A percentile compares a stretch with the other conserved stretches of the same genome.
phyloP scores from a whole-genome alignment of 2,113 vertebrate species.

The Python bivittatus region DNA sequence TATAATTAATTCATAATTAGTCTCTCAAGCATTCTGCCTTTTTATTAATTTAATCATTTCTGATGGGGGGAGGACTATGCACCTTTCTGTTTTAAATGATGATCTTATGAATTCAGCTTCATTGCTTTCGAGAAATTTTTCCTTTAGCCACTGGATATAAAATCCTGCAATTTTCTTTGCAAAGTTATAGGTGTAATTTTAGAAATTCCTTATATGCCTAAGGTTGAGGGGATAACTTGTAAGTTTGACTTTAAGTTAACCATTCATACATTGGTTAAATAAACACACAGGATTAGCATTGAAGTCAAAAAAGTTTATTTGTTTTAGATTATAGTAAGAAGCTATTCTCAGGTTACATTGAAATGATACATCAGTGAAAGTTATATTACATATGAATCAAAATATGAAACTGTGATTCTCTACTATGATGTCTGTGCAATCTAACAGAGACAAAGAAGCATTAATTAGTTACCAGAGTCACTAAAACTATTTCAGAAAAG shows the following conservation, averaged over 20 bases:
- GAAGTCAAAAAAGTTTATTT: background rate
- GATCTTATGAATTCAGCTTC: background rate
- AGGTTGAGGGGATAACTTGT: background rate
- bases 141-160: background rate
- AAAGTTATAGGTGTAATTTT: background rate
- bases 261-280: background rate
- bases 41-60: background rate
- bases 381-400: background rate
- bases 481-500: background rate
- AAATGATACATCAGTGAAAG: background rate
- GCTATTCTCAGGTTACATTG: background rate
- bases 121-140: background rate
- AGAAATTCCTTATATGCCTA: background rate
- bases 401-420: background rate
- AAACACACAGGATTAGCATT: background rate
- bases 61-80: background rate
- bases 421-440: background rate
- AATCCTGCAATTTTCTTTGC: background rate
- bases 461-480: background rate
- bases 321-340: background rate
- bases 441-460: background rate
- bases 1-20: background rate
- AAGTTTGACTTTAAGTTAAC: background rate
- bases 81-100: background rate
- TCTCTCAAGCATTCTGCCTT: background rate